A percentile compares a stretch with the other conserved stretches of the same genome.
These are phyloP conservation scores for Drosophila leontia DNA, from an alignment of 1,140 invertebrate genomes.

Conservation along the genomic window DNA sequence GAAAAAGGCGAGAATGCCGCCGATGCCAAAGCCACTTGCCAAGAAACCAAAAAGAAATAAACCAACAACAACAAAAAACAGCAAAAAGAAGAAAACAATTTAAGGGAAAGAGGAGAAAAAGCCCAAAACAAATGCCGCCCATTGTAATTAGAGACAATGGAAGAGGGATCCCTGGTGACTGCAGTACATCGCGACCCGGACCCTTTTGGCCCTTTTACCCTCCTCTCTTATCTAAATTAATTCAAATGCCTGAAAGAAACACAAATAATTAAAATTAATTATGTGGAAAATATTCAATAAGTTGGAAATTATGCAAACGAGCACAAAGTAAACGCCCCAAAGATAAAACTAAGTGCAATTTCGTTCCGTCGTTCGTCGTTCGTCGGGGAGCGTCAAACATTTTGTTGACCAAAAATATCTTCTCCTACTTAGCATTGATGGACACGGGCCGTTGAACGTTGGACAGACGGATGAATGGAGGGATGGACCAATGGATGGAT, in stretches of 20 bases:
- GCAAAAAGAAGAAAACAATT: constrained; percentile 15
- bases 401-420: constrained; percentile 72
- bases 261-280: constrained; percentile 82
- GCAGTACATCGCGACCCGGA: constrained; percentile 59
- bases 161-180: constrained; percentile 48
- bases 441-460: constrained; percentile 40
- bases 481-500: constrained; percentile 33
- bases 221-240: constrained; percentile 71
- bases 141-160: constrained; percentile 81
- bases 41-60: constrained; percentile 51
- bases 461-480: constrained; percentile 21
- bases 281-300: constrained; percentile 83
- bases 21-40: constrained; percentile 63
- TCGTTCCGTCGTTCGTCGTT: constrained; percentile 1
- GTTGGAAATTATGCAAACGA: constrained; percentile 82
- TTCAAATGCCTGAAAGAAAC: constrained; percentile 65
- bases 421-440: constrained; percentile 66
- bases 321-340: constrained; percentile 69
- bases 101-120: constrained; percentile 46
- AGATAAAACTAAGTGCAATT: constrained; percentile 79
- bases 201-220: constrained; percentile 58
- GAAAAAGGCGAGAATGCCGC: constrained; percentile 21
- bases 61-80: constrained; percentile 23
- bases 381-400: constrained; percentile 32
- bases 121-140: constrained; percentile 69